Conservation (phyloP, 2,888 invertebrate species). For the Agrotis exclamationis region DNA sequence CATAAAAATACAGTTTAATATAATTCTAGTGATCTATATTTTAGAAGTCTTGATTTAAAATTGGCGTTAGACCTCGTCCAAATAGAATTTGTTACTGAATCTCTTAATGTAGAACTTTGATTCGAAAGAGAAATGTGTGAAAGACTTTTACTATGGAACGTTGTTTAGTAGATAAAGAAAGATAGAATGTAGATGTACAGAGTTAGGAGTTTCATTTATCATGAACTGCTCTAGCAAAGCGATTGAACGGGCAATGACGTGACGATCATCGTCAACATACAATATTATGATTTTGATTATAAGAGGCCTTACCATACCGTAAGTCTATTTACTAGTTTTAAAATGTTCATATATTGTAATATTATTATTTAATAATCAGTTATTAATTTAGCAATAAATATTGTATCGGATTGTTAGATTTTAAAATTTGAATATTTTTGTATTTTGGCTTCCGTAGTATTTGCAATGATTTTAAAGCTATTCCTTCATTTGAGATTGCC, state of each 20-base stretch:
- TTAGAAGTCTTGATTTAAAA: background rate
- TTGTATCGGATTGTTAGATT: conserved; percentile 74
- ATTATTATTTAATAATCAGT: conserved; percentile 81
- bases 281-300: conserved; percentile 51
- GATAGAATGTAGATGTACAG: conserved; percentile 59
- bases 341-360: conserved; percentile 76
- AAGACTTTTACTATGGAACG: conserved; percentile 39
- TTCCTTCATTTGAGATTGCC: conserved; percentile 34
- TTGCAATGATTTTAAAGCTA: conserved; percentile 56
- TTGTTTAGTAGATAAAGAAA: conserved; percentile 23
- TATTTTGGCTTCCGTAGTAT: conserved; percentile 79
- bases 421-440: conserved; percentile 68
- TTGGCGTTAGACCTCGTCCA: conserved; percentile 42
- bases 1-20: background rate
- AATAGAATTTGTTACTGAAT: conserved; percentile 57
- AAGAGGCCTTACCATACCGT: conserved; percentile 81
- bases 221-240: conserved; percentile 26
- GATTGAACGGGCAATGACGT: conserved; percentile 24
- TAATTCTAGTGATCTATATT: conserved; percentile 4
- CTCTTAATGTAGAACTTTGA: conserved; percentile 48
- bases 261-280: conserved; percentile 23
- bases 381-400: conserved; percentile 74
- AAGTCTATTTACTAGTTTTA: conserved; percentile 73
- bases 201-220: conserved; percentile 45
- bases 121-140: conserved; percentile 35